Conservation (phyloP, 2,797 vertebrate species). For the Gadopsis marmoratus region DNA sequence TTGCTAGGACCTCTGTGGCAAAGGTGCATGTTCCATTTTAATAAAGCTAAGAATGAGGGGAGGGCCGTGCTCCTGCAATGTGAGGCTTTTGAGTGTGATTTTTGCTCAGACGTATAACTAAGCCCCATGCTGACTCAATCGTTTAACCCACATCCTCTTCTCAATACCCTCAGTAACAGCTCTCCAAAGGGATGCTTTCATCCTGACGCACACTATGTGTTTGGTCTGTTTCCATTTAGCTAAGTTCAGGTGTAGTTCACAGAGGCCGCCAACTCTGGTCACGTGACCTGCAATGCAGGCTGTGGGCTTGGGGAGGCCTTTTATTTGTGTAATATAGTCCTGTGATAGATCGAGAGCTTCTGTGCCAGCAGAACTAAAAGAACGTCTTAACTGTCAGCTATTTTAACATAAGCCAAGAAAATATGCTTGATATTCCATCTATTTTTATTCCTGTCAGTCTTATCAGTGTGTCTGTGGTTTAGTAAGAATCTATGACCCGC, state of each 20-base stretch:
- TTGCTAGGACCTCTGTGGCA: constrained; percentile 6
- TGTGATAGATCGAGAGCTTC: constrained; percentile 63
- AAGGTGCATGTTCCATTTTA: constrained; percentile 13
- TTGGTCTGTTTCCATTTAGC: constrained; percentile 85
- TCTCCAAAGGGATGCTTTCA: constrained; percentile 82
- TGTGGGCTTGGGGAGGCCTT: constrained; percentile 64
- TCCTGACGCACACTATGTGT: constrained; percentile 82
- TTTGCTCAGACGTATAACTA: constrained; percentile 40
- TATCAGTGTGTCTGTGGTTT: constrained; percentile 50
- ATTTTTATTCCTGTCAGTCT: constrained; percentile 60
- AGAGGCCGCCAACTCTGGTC: constrained; percentile 72
- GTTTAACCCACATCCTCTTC: constrained; percentile 75
- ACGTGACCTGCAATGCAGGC: constrained; percentile 71
- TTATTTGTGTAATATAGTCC: constrained; percentile 69
- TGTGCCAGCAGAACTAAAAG: constrained; percentile 53
- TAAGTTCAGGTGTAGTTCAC: constrained; percentile 84
- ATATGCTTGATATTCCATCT: constrained; percentile 48
- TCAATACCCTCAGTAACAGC: constrained; percentile 68
- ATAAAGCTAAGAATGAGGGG: constrained; percentile 24
- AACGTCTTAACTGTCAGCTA: constrained; percentile 46
- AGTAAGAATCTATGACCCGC: constrained; percentile 37
- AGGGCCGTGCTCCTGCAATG: constrained; percentile 14
- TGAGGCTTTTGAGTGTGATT: constrained; percentile 26
- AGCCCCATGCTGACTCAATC: constrained; percentile 65
- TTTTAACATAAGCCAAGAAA: constrained; percentile 55